Evolutionary conservation across 2,797 vertebrate species (phyloP).

Genomic region (Eulemur coronatus): DNA sequence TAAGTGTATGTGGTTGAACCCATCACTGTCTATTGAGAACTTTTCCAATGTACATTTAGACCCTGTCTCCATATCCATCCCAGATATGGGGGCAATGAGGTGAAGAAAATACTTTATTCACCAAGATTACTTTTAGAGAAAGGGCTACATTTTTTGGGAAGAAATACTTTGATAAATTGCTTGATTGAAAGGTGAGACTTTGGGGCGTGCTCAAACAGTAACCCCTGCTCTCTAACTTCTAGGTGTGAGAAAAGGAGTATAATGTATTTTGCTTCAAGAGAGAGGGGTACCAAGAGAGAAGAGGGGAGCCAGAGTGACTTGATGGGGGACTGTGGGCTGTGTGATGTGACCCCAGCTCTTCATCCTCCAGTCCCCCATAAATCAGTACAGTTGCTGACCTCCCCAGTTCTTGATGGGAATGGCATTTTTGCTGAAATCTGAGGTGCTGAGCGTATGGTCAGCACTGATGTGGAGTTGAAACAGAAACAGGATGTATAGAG

Average conservation of each 20-base stretch:
- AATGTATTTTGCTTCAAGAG: neutral
- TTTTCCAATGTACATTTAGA: neutral
- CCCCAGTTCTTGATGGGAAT: neutral
- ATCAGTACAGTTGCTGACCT: neutral
- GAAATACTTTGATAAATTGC: neutral
- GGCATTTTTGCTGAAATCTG: neutral
- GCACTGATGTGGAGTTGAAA: neutral
- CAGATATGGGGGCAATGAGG: rapidly evolving
- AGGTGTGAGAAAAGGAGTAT: neutral
- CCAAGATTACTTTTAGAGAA: neutral
- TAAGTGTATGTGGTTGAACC: too few species aligned
- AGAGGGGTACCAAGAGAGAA: neutral
- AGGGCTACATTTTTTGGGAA: neutral
- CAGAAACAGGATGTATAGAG: rapidly evolving
- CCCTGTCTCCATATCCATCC: neutral
- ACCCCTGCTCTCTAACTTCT: neutral
- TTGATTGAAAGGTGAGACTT: neutral
- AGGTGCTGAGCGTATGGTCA: neutral
- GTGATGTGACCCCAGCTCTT: too few species aligned
- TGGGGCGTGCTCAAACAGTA: too few species aligned
- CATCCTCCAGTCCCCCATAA: too few species aligned
- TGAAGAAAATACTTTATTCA: neutral
- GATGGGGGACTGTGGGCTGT: neutral
- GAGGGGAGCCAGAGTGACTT: neutral
- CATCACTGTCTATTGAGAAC: neutral